These are phyloP conservation scores for Petrocephalus schoutedeni DNA, from an alignment of 2,797 vertebrate species.

Conservation along the genomic window DNA sequence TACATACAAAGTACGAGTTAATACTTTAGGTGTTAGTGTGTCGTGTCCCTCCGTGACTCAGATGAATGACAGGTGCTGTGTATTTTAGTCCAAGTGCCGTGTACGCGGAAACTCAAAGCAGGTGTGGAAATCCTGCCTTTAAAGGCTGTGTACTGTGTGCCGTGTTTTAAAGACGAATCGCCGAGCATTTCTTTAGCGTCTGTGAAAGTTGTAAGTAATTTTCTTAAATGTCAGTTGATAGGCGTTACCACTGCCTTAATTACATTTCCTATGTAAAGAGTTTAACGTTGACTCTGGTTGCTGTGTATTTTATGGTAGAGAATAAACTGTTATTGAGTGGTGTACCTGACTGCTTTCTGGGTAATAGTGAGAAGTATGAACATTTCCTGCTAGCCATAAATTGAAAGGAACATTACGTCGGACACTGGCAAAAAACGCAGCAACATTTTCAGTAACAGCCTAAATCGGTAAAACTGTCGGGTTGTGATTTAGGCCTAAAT, in stretches of 20 bases:
- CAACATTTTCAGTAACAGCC: not conserved
- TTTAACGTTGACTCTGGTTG: not conserved
- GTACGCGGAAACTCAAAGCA: not conserved
- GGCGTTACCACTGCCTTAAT: constrained; percentile 24
- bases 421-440: not conserved
- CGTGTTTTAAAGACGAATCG: constrained; percentile 1
- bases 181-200: not conserved
- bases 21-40: not conserved
- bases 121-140: constrained; percentile 14
- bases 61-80: not conserved
- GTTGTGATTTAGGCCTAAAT: not conserved
- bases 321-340: constrained; percentile 15
- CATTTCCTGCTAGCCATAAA: not conserved
- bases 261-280: not conserved
- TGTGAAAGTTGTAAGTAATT: constrained; percentile 15
- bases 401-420: not conserved
- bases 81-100: not conserved
- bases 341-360: not conserved
- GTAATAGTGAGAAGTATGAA: not conserved
- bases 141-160: constrained; percentile 7
- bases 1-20: not conserved
- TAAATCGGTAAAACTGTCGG: not conserved
- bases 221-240: constrained; percentile 9
- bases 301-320: constrained; percentile 22
- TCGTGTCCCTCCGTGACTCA: not conserved